phyloP scores from a whole-genome alignment of 2,797 vertebrate species.

The Selene dorsalis region DNA sequence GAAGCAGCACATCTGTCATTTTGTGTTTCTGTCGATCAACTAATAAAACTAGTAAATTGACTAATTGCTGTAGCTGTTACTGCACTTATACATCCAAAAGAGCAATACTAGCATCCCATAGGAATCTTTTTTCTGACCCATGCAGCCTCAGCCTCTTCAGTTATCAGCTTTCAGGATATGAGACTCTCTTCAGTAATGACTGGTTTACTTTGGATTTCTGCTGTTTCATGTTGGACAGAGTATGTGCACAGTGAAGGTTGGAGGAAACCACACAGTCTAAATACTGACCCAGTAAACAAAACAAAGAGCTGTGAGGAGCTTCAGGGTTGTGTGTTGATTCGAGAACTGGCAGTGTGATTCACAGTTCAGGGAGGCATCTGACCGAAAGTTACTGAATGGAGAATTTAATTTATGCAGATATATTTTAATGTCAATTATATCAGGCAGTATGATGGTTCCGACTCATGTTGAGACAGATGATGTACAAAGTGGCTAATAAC shows the following conservation, averaged over 20 bases:
- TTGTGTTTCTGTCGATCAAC: not conserved
- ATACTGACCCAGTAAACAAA: not conserved
- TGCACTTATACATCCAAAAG: not conserved
- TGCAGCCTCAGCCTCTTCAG: not conserved
- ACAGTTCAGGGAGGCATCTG: not conserved
- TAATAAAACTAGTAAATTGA: not conserved
- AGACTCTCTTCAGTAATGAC: not conserved
- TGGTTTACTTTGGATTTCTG: slow-evolving; percentile 11
- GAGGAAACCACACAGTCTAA: not conserved
- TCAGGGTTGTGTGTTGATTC: not conserved
- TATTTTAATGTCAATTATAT: not conserved
- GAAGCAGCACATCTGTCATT: too few relatives aligned
- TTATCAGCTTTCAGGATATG: not conserved
- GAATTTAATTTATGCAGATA: not conserved
- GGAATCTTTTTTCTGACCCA: not conserved
- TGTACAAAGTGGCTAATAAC: not conserved
- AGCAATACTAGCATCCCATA: not conserved
- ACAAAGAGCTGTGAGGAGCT: not conserved
- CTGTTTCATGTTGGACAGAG: not conserved
- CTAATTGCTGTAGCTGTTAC: not conserved
- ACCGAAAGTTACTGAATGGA: not conserved
- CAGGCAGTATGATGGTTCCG: not conserved
- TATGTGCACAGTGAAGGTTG: not conserved
- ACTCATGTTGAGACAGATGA: not conserved
- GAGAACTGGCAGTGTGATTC: not conserved